Base-by-base conservation (phyloP, 1,140 invertebrate genomes). In the Whitmania pigra region DNA sequence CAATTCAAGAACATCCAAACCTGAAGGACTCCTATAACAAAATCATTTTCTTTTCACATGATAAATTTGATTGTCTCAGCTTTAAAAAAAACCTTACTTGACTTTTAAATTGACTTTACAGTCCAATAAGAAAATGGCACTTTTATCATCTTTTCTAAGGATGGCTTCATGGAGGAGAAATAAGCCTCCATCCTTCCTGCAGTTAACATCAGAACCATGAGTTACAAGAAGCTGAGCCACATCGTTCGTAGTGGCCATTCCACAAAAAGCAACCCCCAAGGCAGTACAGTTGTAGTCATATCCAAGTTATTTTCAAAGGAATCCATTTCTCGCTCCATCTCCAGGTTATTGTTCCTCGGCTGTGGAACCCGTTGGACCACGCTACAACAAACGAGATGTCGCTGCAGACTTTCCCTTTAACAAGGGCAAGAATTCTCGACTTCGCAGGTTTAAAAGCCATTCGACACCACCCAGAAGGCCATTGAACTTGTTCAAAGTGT, bases 131-230 rank as follows among this genome's bases (percentile, higher is more conserved):
- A 93, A 94, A 55, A 94, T 83, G 0, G 92, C 89, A 7, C 88
- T 90, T 31, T 87, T 85, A 0, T 87, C 86, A 79, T 94, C 90
- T 75, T 90, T 88, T 75, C 89, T 89, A 15, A 91, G 80, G 71
- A 96, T 92, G 0, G 91, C 88, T 79, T 92, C 89, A 81, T 95
- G 92, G 20, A 97, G 79, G 0, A 95, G 80, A 0, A 89, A 92
- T 71, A 89, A 85, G 4, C 91, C 90, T 68, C 88, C 87, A 0
- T 87, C 86, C 79, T 92, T 90, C 53, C 86, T 84, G 0, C 81
- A 80, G 88, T 84, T 82, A 11, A 76, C 69, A 67, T 78, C 78
- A 25, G 81, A 80, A 20, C 81, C 81, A 27, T 77, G 77, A 43
- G 85, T 82, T 40, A 94, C 88, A 17, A 94, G 80, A 54, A 88